Base-by-base conservation (phyloP, 2,888 invertebrate species). In the Allygus modestus region DNA sequence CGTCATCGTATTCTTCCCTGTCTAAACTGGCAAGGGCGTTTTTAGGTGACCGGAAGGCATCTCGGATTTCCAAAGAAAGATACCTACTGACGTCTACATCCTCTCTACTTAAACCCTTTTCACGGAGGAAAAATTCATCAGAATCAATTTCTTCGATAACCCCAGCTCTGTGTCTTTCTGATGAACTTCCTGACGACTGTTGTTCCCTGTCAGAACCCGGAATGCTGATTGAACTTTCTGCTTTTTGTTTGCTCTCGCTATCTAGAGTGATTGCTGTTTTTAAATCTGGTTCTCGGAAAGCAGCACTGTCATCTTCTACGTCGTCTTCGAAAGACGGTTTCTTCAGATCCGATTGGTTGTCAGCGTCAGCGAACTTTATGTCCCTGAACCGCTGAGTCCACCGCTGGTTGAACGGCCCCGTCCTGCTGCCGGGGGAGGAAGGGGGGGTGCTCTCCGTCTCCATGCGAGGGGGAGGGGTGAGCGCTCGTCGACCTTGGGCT, bases 81-180 rank as follows among this genome's bases (percentile, higher is more conserved):
- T 95, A 96, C 90, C 94, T 93, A 85, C 95, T 94, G 85, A 96
- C 92, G 90, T 95, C 94, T 89, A 96, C 95, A 91, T 96, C 95
- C 90, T 96, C 96, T 89, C 94, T 94, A 87, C 96, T 96, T 89
- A 96, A 94, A 86, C 96, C 96, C 89, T 95, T 94, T 90, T 95
- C 95, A 87, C 96, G 93, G 86, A 97, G 92, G 90, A 96, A 96
- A 91, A 97, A 97, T 91, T 97, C 96, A 90, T 97, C 97, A 65
- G 96, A 95, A 89, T 96, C 95, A 87, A 97, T 95, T 91, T 97
- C 96, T 91, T 97, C 97, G 88, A 97, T 93, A 1, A 96, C 94
- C 0, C 94, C 94, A 81, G 85, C 85, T 54, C 86, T 71, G 23
- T 85, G 86, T 41, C 87, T 86, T 37, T 85, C 85, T 23, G 87